phyloP scores from a whole-genome alignment of 2,888 invertebrate species.

The Amphipoea lucens region DNA sequence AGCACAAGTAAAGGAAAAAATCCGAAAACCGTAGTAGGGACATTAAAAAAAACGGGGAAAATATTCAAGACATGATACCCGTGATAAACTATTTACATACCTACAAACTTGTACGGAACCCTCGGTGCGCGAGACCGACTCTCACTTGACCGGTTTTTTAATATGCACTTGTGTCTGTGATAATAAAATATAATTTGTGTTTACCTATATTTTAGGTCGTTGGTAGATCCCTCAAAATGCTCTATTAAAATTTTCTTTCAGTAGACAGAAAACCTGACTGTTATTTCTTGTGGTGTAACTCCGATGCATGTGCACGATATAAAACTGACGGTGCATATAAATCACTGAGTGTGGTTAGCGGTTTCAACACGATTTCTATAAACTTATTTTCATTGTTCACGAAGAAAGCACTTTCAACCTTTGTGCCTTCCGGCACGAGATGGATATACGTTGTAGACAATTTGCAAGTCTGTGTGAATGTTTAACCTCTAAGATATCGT shows the following conservation, averaged over 20 bases:
- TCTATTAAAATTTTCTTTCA: background rate
- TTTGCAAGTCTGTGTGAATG: slow-evolving; percentile 13
- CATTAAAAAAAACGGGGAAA: too few relatives aligned
- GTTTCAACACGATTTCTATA: slow-evolving; percentile 75
- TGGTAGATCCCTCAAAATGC: background rate
- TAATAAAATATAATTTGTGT: background rate
- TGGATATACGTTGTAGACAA: slow-evolving; percentile 34
- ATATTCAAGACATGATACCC: too few relatives aligned
- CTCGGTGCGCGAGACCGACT: too few relatives aligned
- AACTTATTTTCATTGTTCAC: slow-evolving; percentile 78
- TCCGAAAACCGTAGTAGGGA: too few relatives aligned
- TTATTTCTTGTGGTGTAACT: slow-evolving; percentile 14
- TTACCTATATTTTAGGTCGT: background rate
- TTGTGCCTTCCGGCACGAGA: slow-evolving; percentile 73
- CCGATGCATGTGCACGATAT: slow-evolving; percentile 65
- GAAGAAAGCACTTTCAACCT: slow-evolving; percentile 71
- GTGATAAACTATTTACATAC: too few relatives aligned
- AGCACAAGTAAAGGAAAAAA: too few relatives aligned
- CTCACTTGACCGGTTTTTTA: background rate
- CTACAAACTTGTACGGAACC: too few relatives aligned
- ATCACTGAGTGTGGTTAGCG: slow-evolving; percentile 73
- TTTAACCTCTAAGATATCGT: background rate
- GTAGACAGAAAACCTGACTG: background rate
- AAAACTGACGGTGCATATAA: slow-evolving; percentile 70
- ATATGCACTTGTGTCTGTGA: background rate